Percentiles rank a stretch among this genome's conserved stretches.
Evolutionary conservation across 1,140 invertebrate species (phyloP).

Genomic region (Neodiprion pinetum): DNA sequence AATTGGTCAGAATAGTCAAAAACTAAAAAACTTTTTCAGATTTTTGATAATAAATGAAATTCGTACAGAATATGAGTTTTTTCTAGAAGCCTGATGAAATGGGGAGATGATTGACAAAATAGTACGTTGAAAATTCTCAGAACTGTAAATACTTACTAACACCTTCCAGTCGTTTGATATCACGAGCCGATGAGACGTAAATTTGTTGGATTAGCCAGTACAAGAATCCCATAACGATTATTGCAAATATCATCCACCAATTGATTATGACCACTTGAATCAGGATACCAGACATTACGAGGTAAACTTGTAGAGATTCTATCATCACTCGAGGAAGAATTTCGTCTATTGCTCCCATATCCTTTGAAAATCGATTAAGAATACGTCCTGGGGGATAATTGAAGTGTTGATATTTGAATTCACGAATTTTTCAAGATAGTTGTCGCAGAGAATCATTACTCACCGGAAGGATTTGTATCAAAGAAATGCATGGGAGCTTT

Average conservation of each 20-base stretch:
- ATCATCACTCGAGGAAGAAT: slow-evolving; percentile 77
- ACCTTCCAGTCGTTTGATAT: slow-evolving; percentile 83
- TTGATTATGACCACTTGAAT: slow-evolving; percentile 77
- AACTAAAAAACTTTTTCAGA: too few species aligned
- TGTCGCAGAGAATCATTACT: slow-evolving; percentile 9
- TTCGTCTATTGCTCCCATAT: slow-evolving; percentile 86
- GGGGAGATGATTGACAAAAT: too few species aligned
- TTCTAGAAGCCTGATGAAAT: too few species aligned
- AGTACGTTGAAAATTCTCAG: not conserved
- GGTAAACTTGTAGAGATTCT: slow-evolving; percentile 72
- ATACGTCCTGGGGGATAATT: slow-evolving; percentile 70
- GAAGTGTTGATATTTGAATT: not conserved
- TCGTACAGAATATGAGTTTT: too few species aligned
- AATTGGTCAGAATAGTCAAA: too few species aligned
- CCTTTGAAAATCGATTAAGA: slow-evolving; percentile 86
- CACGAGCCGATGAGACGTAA: slow-evolving; percentile 80
- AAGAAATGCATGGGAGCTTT: slow-evolving; percentile 73
- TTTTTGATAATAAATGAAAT: too few species aligned
- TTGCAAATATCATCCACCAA: slow-evolving; percentile 75
- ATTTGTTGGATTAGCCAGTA: slow-evolving; percentile 68
- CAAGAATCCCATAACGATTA: slow-evolving; percentile 68
- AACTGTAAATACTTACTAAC: slow-evolving; percentile 68
- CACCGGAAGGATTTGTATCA: slow-evolving; percentile 72
- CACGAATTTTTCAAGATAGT: not conserved
- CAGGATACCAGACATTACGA: slow-evolving; percentile 69